Evolutionary conservation across 2,113 vertebrate species (phyloP), one percentile per base, ranked within the genome.

Genomic region (Bambusicola thoracicus): DNA sequence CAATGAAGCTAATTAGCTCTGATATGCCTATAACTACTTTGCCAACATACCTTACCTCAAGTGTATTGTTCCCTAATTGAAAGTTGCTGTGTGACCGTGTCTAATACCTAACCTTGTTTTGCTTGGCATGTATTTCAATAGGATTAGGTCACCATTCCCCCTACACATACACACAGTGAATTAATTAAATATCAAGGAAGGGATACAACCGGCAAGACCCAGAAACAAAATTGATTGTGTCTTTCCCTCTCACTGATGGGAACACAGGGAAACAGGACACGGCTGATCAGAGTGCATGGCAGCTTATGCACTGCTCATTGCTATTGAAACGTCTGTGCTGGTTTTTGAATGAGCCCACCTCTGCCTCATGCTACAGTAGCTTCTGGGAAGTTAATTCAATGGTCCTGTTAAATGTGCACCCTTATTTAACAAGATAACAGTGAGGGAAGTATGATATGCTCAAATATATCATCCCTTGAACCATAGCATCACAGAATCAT

Each of bases 121-220:
- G 55, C 41, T 96, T 95, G 89, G 84, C 94, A 85, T 79, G 27
- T 90, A 34, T 93, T 91, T 91, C 91, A 94, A 34, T 68, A 90
- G 92, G 92, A 96, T 87, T 90, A 92, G 69, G 44, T 91, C 95
- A 95, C 62, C 43, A 59, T 92, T 93, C 78, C 66, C 77, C 91
- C 20, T 46, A 51, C 66, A 76, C 15, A 73, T 36, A 82, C 58
- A 85, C 72, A 93, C 59, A 93, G 76, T 10, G 3, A 85, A 62
- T 73, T 96, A 96, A 92, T 89, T 94, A 95, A 96, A 94, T 87
- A 78, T 67, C 81, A 44, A 82, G 67, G 68, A 94, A 76, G 25
- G 49, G 70, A 91, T 87, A 94, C 94, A 95, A 62, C 9, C 67
- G 93, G 81, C 68, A 92, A 82, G 84, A 82, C 32, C 13, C 58